Percentiles rank a stretch among this genome's conserved stretches.
Evolutionary conservation across 2,888 invertebrate genomes (phyloP).

Genomic region (Eupeodes latifasciatus): DNA sequence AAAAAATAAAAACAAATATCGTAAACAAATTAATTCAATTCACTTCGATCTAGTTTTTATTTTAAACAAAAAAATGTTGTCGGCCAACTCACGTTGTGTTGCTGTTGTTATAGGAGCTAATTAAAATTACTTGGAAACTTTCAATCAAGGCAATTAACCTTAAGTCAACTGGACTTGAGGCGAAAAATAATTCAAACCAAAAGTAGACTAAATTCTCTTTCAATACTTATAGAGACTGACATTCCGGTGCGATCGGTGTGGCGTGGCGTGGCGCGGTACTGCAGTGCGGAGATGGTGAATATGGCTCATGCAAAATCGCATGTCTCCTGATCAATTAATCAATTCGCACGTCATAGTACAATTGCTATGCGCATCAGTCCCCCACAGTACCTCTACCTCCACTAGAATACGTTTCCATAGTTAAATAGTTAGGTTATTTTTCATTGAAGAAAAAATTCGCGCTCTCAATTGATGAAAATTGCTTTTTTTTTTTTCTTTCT

Average conservation of each 20-base stretch:
- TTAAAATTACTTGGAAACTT: constrained; percentile 68
- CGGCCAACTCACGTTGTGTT: constrained; percentile 47
- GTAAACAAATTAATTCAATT: constrained; percentile 68
- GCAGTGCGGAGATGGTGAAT: neutral
- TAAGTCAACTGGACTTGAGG: constrained; percentile 67
- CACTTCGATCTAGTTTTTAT: constrained; percentile 67
- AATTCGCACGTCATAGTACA: constrained; percentile 61
- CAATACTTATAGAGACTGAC: neutral
- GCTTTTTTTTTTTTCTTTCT: constrained; percentile 11
- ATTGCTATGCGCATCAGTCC: too few species aligned
- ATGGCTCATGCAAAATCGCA: constrained; percentile 40
- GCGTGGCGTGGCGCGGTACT: neutral
- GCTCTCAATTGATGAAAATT: constrained; percentile 64
- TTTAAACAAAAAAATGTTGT: constrained; percentile 13
- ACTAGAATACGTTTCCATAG: neutral
- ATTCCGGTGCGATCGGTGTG: neutral
- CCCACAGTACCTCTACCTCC: too few species aligned
- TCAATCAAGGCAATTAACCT: constrained; percentile 74
- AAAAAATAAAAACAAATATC: constrained; percentile 22
- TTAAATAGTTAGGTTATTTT: constrained; percentile 15
- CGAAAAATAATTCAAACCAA: neutral
- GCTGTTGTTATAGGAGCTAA: constrained; percentile 41
- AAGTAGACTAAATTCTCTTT: constrained; percentile 6
- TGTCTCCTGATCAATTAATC: constrained; percentile 68
- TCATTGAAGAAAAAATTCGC: constrained; percentile 43